A percentile compares a stretch with the other conserved stretches of the same genome.
Conservation (phyloP, 2,888 invertebrate species). For the Athalia rosae region DNA sequence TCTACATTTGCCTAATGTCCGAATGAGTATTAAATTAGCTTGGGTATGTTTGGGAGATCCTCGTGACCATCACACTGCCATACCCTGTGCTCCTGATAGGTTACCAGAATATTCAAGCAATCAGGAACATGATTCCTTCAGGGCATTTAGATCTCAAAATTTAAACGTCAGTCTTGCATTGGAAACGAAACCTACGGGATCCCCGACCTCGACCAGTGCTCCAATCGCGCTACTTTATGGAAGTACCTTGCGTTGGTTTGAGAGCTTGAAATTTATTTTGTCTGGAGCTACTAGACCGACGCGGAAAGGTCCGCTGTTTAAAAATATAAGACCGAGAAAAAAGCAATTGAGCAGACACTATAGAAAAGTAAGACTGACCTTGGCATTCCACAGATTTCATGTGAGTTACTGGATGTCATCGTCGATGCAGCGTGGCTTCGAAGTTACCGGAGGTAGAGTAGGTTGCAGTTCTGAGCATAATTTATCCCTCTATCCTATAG, state of each 20-base stretch:
- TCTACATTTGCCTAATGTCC: slow-evolving; percentile 91
- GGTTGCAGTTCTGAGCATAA: slow-evolving; percentile 88
- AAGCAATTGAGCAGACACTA: slow-evolving; percentile 95
- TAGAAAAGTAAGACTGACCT: slow-evolving; percentile 87
- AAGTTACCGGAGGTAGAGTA: slow-evolving; percentile 87
- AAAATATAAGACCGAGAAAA: slow-evolving; percentile 88
- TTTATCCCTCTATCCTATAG: slow-evolving; percentile 82
- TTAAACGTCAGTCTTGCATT: slow-evolving; percentile 86
- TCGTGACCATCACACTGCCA: slow-evolving; percentile 96
- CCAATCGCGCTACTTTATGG: slow-evolving; percentile 91
- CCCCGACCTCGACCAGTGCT: slow-evolving; percentile 72
- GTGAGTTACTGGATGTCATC: slow-evolving; percentile 99
- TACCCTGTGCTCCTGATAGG: slow-evolving; percentile 96
- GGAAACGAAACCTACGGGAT: slow-evolving; percentile 80
- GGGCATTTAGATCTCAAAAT: slow-evolving; percentile 94
- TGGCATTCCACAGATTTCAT: slow-evolving; percentile 91
- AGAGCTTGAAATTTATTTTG: slow-evolving; percentile 93
- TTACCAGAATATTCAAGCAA: slow-evolving; percentile 97
- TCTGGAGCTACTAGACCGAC: slow-evolving; percentile 97
- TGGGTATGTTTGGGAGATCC: slow-evolving; percentile 96
- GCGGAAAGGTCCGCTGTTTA: slow-evolving; percentile 91
- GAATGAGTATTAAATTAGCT: slow-evolving; percentile 87
- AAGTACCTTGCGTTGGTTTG: slow-evolving; percentile 96
- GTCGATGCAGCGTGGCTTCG: slow-evolving; percentile 94
- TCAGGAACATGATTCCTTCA: slow-evolving; percentile 96